A percentile compares a stretch with the other conserved stretches of the same genome.
phyloP scores from a whole-genome alignment of 2,888 invertebrate genomes.

The Zhengitettix transpicula region DNA sequence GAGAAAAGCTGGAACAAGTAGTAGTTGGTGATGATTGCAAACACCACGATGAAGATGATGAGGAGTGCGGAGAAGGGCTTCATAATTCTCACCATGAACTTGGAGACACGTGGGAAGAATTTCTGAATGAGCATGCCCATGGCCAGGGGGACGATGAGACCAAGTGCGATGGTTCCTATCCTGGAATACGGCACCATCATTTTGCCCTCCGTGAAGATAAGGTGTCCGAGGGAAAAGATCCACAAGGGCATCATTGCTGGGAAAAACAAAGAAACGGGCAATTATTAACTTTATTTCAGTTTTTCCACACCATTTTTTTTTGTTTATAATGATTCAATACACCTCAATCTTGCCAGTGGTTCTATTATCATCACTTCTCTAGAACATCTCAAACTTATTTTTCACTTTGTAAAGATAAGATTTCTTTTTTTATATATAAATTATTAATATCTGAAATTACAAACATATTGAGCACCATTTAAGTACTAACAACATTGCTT shows the following conservation, averaged over 20 bases:
- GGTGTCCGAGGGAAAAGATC: conserved; percentile 70
- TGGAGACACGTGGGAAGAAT: conserved; percentile 47
- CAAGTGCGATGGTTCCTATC: conserved; percentile 55
- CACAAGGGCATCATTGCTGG: conserved; percentile 76
- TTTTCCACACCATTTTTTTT: no score
- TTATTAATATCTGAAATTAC: no score
- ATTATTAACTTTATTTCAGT: no score
- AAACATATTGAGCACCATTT: no score
- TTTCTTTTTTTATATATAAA: no score
- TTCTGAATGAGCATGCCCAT: conserved; percentile 52
- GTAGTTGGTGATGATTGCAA: conserved; percentile 76
- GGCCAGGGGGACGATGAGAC: conserved; percentile 57
- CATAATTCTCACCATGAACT: conserved; percentile 57
- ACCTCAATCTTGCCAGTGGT: no score
- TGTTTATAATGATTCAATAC: no score
- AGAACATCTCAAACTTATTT: no score
- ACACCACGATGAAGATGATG: conserved; percentile 66
- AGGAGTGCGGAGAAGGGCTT: conserved; percentile 70
- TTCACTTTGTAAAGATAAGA: no score
- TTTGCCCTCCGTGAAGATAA: conserved; percentile 52
- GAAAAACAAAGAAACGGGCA: conserved; percentile 15
- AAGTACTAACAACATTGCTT: no score
- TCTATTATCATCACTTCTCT: no score
- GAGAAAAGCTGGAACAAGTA: conserved; percentile 79
- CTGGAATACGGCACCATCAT: conserved; percentile 62